phyloP scores from a whole-genome alignment of 2,888 invertebrate species.

The Sesia bembeciformis region DNA sequence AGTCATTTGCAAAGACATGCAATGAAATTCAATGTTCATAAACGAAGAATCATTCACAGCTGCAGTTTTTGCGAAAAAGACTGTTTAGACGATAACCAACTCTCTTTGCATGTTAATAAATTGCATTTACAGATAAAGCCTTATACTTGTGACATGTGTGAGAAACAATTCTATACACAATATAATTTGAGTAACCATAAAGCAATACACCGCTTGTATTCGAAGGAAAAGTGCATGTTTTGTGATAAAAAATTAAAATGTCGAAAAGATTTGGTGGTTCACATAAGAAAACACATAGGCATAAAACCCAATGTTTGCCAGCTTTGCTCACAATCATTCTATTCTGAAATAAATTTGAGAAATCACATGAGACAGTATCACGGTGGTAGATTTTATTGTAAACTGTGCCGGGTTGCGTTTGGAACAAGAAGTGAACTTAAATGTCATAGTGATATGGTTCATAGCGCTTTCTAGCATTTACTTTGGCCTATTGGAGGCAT shows the following conservation, averaged over 20 bases:
- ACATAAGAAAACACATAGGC: constrained; percentile 55
- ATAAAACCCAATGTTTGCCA: constrained; percentile 45
- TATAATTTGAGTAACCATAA: constrained; percentile 46
- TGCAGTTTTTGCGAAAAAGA: constrained; percentile 62
- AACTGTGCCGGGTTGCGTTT: constrained; percentile 42
- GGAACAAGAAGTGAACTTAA: constrained; percentile 36
- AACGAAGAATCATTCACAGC: constrained; percentile 22
- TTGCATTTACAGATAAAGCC: constrained; percentile 61
- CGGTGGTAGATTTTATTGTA: constrained; percentile 49
- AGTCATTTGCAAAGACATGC: constrained; percentile 45
- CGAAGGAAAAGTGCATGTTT: constrained; percentile 45
- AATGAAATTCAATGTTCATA: constrained; percentile 24
- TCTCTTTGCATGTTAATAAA: constrained; percentile 57
- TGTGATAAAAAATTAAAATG: constrained; percentile 45
- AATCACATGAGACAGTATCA: constrained; percentile 43
- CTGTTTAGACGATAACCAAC: constrained; percentile 42
- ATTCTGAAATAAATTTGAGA: constrained; percentile 32
- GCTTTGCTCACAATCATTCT: constrained; percentile 41
- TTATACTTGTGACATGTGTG: constrained; percentile 60
- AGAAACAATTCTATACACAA: constrained; percentile 51
- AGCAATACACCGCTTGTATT: constrained; percentile 35
- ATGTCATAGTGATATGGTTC: constrained; percentile 34
- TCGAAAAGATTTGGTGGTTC: constrained; percentile 46
- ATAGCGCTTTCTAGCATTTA: constrained; percentile 8
- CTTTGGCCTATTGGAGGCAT: neutral